These are phyloP conservation scores for Ophonus ardosiacus DNA, from an alignment of 2,888 invertebrate genomes.

Conservation along the genomic window DNA sequence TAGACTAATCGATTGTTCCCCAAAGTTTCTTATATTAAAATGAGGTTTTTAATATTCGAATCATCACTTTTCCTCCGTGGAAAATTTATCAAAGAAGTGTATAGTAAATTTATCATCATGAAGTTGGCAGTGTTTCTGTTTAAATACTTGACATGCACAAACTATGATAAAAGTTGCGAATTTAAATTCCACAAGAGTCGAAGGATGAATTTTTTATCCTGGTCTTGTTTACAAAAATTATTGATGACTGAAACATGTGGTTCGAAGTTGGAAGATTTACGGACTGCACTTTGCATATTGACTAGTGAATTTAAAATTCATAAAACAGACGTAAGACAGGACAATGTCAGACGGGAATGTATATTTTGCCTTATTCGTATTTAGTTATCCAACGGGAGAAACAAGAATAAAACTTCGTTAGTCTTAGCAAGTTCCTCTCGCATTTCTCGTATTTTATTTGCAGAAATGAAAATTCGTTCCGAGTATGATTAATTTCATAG, in stretches of 20 bases:
- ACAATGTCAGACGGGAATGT: background rate
- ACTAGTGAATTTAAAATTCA: constrained; percentile 41
- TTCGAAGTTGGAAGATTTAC: constrained; percentile 40
- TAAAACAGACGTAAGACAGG: constrained; percentile 25
- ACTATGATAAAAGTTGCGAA: constrained; percentile 47
- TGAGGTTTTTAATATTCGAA: background rate
- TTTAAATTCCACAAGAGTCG: constrained; percentile 44
- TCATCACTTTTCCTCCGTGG: background rate
- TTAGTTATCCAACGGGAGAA: no score
- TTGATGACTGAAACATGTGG: constrained; percentile 53
- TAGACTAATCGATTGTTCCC: no score
- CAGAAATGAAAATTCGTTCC: background rate
- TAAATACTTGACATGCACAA: constrained; percentile 32
- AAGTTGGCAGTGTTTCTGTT: constrained; percentile 14
- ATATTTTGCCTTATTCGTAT: no score
- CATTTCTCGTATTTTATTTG: no score
- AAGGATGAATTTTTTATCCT: constrained; percentile 44
- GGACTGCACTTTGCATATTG: constrained; percentile 48
- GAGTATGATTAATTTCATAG: background rate
- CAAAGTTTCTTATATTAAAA: background rate
- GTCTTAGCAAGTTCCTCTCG: no score
- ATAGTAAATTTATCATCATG: background rate
- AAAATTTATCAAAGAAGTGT: background rate
- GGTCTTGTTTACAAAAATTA: constrained; percentile 50
- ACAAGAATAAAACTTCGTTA: no score